Evolutionary conservation across 2,113 vertebrate species (phyloP).

Genomic region (Aix galericulata): DNA sequence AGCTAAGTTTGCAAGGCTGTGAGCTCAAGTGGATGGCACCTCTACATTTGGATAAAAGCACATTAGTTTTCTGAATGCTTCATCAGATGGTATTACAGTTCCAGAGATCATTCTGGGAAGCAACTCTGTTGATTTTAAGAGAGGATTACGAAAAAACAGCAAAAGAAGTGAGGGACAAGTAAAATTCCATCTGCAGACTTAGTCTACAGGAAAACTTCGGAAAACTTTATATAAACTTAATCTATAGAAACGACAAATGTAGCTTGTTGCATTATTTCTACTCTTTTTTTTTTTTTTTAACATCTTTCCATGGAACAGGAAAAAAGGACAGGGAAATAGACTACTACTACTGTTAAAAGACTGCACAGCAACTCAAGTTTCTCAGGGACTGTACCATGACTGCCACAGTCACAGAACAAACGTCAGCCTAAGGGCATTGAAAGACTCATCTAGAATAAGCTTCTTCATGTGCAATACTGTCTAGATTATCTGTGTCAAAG

Average conservation of each 20-base stretch:
- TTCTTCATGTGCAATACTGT: fast-evolving
- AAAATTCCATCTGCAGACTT: background rate
- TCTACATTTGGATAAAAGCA: background rate
- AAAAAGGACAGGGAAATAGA: background rate
- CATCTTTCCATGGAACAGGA: background rate
- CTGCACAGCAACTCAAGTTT: background rate
- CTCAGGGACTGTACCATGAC: background rate
- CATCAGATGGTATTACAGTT: background rate
- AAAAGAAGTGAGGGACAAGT: background rate
- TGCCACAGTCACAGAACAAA: background rate
- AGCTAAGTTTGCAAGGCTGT: background rate
- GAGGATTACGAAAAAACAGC: background rate
- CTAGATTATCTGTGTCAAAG: background rate
- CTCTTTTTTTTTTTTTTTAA: background rate
- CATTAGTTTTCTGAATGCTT: fast-evolving
- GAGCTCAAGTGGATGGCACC: background rate
- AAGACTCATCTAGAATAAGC: background rate
- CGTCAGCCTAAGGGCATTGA: background rate
- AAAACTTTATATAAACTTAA: background rate
- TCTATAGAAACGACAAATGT: background rate
- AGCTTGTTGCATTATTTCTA: background rate
- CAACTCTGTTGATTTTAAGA: background rate
- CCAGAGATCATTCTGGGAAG: background rate
- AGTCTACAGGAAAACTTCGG: no score
- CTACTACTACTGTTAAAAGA: background rate